Conservation (phyloP, 92 coral and sea anemone genomes). For the Epizoanthus stellaris region DNA sequence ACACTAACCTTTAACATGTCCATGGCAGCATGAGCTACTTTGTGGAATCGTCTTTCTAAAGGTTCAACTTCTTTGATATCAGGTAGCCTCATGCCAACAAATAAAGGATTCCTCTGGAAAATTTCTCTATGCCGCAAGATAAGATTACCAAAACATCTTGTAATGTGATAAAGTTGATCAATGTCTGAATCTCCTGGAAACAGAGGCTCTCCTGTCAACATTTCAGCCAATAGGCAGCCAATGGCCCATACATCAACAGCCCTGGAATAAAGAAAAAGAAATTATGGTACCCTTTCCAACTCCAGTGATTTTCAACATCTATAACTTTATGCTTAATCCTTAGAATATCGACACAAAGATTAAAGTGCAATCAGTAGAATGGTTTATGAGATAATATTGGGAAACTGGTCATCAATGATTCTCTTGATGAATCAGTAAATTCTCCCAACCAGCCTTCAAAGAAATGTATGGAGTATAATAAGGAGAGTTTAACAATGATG, state of each 20-base stretch:
- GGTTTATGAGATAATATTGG: no score
- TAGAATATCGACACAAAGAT: neutral
- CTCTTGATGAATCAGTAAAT: no score
- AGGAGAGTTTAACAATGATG: no score
- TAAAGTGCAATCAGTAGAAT: no score
- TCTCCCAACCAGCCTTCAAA: no score
- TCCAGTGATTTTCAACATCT: no score
- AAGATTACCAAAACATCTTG: conserved; percentile 94
- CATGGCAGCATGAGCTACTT: conserved; percentile 79
- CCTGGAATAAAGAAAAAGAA: conserved; percentile 48
- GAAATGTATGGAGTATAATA: no score
- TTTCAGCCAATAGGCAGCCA: conserved; percentile 95
- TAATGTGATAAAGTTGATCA: conserved; percentile 95
- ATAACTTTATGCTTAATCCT: neutral
- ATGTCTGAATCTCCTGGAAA: conserved; percentile 99
- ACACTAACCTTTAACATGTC: conserved; percentile 80
- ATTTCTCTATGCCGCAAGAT: conserved; percentile 90
- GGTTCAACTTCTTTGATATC: conserved; percentile 97
- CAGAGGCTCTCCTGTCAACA: conserved; percentile 96
- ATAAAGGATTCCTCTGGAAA: conserved; percentile 90
- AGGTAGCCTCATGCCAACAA: conserved; percentile 96
- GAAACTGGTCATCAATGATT: neutral
- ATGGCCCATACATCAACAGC: conserved; percentile 99
- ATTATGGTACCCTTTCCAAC: neutral
- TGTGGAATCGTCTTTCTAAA: conserved; percentile 83